Evolutionary conservation across 2,797 vertebrate species (phyloP).

Genomic region (Menidia menidia): DNA sequence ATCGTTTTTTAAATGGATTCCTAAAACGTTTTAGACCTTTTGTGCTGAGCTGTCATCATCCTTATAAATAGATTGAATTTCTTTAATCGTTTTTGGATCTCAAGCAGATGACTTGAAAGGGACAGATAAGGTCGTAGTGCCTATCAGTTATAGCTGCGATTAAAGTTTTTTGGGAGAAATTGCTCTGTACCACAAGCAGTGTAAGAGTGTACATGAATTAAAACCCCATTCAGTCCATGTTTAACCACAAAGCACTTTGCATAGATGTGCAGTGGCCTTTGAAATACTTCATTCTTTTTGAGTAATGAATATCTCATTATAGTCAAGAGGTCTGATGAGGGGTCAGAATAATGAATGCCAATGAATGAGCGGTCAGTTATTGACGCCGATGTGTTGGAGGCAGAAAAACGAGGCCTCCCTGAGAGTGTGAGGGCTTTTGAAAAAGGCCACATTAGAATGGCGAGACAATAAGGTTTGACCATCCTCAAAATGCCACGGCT

Average conservation of each 20-base stretch:
- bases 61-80: slow-evolving; percentile 20
- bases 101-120: slow-evolving; percentile 7
- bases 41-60: slow-evolving; percentile 23
- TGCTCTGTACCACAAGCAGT: no score
- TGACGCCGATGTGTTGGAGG: not conserved
- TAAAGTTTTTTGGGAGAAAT: no score
- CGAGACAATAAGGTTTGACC: not conserved
- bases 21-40: slow-evolving; percentile 50
- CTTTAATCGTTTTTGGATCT: not conserved
- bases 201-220: no score
- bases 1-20: slow-evolving; percentile 60
- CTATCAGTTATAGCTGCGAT: not conserved
- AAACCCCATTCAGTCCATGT: not conserved
- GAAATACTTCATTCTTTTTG: not conserved
- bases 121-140: slow-evolving; percentile 24
- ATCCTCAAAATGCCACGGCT: not conserved
- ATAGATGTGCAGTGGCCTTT: not conserved
- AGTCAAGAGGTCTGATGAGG: not conserved
- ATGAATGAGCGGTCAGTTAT: not conserved
- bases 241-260: not conserved
- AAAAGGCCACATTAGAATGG: not conserved
- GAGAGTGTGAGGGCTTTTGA: not conserved
- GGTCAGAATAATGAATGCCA: not conserved
- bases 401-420: not conserved
- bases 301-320: not conserved